Percentiles rank a stretch among this genome's conserved stretches.
Evolutionary conservation across 2,888 invertebrate species (phyloP).

Genomic region (Tridacna gigas): DNA sequence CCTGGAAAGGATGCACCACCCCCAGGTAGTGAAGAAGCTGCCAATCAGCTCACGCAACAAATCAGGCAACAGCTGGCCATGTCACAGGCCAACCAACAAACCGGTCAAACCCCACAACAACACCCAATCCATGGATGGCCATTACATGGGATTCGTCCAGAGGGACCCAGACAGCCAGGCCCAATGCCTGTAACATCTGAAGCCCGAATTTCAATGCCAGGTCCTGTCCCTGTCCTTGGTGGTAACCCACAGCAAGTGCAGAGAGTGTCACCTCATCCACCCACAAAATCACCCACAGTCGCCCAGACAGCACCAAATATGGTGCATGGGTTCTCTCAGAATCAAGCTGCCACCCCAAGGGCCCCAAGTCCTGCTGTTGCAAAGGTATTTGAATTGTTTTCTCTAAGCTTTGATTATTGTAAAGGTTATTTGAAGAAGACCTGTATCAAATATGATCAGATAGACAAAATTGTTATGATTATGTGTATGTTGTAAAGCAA

Average conservation of each 20-base stretch:
- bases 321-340: slow-evolving; percentile 58
- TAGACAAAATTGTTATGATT: too few relatives aligned
- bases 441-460: not conserved
- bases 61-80: slow-evolving; percentile 62
- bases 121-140: slow-evolving; percentile 57
- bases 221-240: slow-evolving; percentile 58
- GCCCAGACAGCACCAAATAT: slow-evolving; percentile 73
- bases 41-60: slow-evolving; percentile 62
- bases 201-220: slow-evolving; percentile 57
- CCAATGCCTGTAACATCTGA: slow-evolving; percentile 42
- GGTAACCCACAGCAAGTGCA: slow-evolving; percentile 64
- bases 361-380: slow-evolving; percentile 66
- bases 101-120: slow-evolving; percentile 52
- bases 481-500: not conserved
- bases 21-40: slow-evolving; percentile 65
- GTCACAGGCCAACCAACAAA: slow-evolving; percentile 36
- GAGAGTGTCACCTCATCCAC: slow-evolving; percentile 68
- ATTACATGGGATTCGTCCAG: slow-evolving; percentile 46
- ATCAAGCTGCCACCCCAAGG: slow-evolving; percentile 59
- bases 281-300: slow-evolving; percentile 70
- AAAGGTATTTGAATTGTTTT: slow-evolving; percentile 48
- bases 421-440: not conserved
- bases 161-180: slow-evolving; percentile 52
- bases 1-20: slow-evolving; percentile 45
- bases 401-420: not conserved